A percentile compares a stretch with the other conserved stretches of the same genome.
phyloP scores from a whole-genome alignment of 2,888 invertebrate species.

The Sesamia inferens region DNA sequence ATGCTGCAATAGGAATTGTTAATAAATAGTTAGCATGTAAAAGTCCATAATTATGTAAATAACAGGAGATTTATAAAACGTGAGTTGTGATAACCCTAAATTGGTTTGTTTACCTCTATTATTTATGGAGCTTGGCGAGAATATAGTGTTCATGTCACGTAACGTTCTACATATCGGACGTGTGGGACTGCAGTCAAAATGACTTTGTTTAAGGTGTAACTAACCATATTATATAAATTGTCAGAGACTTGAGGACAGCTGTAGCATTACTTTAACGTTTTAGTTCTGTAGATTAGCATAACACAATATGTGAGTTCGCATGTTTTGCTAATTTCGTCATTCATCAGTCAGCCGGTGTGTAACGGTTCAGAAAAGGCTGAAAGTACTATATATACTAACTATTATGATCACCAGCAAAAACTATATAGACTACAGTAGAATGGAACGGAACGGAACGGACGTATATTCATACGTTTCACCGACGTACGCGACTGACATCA shows the following conservation, averaged over 20 bases:
- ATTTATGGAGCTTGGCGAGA: no score
- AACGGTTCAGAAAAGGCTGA: neutral
- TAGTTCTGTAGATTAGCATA: neutral
- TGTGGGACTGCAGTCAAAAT: neutral
- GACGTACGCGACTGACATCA: no score
- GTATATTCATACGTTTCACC: no score
- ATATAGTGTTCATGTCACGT: constrained; percentile 14
- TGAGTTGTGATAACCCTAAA: no score
- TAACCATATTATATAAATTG: neutral
- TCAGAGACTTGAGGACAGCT: neutral
- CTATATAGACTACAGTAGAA: neutral
- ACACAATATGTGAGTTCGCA: neutral
- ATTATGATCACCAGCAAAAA: neutral
- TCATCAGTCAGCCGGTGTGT: neutral
- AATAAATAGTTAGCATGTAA: no score
- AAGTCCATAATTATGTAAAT: no score
- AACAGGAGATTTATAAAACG: no score
- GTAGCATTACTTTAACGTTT: neutral
- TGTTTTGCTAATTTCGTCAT: no score
- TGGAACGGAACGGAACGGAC: no score
- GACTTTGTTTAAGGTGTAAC: neutral
- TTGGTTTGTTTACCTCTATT: no score
- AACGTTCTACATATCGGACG: neutral
- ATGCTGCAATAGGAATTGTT: no score
- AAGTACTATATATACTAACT: neutral